Evolutionary conservation across 2,888 invertebrate genomes (phyloP), one percentile per base, ranked within the genome.

Genomic region (Drosophila prostipennis): DNA sequence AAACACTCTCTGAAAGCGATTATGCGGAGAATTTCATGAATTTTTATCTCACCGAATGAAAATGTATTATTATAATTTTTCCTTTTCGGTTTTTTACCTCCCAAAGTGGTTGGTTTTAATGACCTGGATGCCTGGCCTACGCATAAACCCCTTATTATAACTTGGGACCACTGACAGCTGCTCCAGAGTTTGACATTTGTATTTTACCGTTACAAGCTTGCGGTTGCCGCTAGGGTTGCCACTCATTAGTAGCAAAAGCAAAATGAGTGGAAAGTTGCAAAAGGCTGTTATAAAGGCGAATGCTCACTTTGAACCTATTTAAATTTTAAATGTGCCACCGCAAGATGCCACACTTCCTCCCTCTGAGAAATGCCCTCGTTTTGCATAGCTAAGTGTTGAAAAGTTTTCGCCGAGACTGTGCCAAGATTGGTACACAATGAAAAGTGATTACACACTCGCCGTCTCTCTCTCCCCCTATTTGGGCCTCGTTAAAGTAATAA

Each of bases 241-340:
- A 45, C 67, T 42, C 61, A 61, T 61, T 61, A 60, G 61, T 10
- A 39, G 16, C 14, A 42, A 32, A 43, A 32, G 11, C 40, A 13
- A 16, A 37, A 36, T 29, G 49, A 26, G 11, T 45, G 26, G 26
- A 16, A n/a, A 51, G 61, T 23, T 60, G 34, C 46, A 43, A 48
- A 19, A 51, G 65, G 43, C 45, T 49, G 67, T 43, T 64, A 53
- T 52, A 51, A 37, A 67, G 45, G 16, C 51, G 16, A 46, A 65
- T 48, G 53, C 68, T 53, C 29, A 36, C 46, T 65, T 65, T 46
- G 64, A 65, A 57, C 46, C 34, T 52, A 79, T 79, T 80, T 82
- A 60, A 82, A 86, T 77, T 80, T 80, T 63, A 83, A 63, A 80
- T 77, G 70, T 67, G 70, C 65, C 34, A 42, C 71, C 71, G 48